Evolutionary conservation across 2,797 vertebrate genomes (phyloP).

Genomic region (Smutsia temminckii): DNA sequence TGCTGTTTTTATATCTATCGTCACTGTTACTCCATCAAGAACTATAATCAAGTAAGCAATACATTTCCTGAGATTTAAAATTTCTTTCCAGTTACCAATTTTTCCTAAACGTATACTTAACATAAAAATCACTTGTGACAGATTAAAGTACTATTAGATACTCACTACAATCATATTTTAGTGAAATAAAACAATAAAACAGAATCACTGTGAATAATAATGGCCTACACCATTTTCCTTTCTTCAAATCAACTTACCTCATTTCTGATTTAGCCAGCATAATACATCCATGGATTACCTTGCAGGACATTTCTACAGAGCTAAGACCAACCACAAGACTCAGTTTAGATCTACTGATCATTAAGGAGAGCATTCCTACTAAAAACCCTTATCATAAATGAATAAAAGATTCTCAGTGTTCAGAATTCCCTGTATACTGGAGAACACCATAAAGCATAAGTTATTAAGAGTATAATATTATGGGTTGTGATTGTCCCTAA

Average conservation of each 20-base stretch:
- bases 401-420: constrained; percentile 61
- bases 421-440: constrained; percentile 67
- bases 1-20: background rate
- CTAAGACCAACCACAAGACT: constrained; percentile 48
- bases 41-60: background rate
- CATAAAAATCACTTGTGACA: constrained; percentile 44
- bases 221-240: constrained; percentile 44
- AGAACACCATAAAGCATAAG: constrained; percentile 76
- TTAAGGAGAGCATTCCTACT: constrained; percentile 65
- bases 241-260: constrained; percentile 80
- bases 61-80: constrained; percentile 47
- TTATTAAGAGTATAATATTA: constrained; percentile 78
- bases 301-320: constrained; percentile 65
- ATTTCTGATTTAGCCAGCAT: constrained; percentile 50
- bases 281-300: background rate
- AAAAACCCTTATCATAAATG: constrained; percentile 63
- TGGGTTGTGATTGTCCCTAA: constrained; percentile 80
- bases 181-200: constrained; percentile 56
- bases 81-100: constrained; percentile 14
- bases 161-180: background rate
- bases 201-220: constrained; percentile 30
- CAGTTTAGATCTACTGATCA: constrained; percentile 57
- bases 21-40: background rate
- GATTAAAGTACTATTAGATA: constrained; percentile 32
- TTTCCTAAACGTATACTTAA: background rate